Percentiles rank a stretch among this genome's conserved stretches.
phyloP scores from a whole-genome alignment of 1,140 invertebrate genomes.

The Drosophila santomea region DNA sequence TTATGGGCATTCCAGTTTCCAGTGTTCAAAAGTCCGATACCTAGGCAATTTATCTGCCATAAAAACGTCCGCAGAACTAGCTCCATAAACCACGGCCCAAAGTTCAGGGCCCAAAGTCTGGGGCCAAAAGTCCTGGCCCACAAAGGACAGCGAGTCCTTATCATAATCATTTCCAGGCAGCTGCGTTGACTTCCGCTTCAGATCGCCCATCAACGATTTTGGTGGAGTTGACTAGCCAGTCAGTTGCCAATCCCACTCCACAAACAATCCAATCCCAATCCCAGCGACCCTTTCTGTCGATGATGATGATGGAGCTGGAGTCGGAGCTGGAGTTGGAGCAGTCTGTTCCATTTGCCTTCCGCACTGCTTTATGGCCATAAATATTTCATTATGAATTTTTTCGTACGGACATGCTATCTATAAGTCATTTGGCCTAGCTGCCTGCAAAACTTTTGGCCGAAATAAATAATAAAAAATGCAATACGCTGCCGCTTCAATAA shows the following conservation, averaged over 20 bases:
- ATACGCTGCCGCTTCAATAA: slow-evolving; percentile 77
- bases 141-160: slow-evolving; percentile 57
- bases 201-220: slow-evolving; percentile 30
- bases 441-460: slow-evolving; percentile 48
- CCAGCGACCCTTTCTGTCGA: slow-evolving; percentile 64
- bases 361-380: slow-evolving; percentile 81
- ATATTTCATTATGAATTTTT: slow-evolving; percentile 83
- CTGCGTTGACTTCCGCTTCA: slow-evolving; percentile 72
- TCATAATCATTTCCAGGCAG: slow-evolving; percentile 80
- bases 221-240: neutral
- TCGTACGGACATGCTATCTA: slow-evolving; percentile 67
- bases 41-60: slow-evolving; percentile 61
- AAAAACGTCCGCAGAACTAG: slow-evolving; percentile 67
- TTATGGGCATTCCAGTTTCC: slow-evolving; percentile 23
- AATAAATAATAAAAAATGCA: slow-evolving; percentile 83
- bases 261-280: slow-evolving; percentile 35
- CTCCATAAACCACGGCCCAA: slow-evolving; percentile 33
- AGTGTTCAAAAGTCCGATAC: slow-evolving; percentile 47
- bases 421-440: slow-evolving; percentile 57
- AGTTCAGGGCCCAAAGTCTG: neutral
- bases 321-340: slow-evolving; percentile 23
- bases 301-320: slow-evolving; percentile 42
- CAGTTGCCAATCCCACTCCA: slow-evolving; percentile 14
- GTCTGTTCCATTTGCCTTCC: slow-evolving; percentile 53
- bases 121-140: slow-evolving; percentile 11